phyloP scores from a whole-genome alignment of 1,140 invertebrate species.

The Phenacoccus solenopsis region DNA sequence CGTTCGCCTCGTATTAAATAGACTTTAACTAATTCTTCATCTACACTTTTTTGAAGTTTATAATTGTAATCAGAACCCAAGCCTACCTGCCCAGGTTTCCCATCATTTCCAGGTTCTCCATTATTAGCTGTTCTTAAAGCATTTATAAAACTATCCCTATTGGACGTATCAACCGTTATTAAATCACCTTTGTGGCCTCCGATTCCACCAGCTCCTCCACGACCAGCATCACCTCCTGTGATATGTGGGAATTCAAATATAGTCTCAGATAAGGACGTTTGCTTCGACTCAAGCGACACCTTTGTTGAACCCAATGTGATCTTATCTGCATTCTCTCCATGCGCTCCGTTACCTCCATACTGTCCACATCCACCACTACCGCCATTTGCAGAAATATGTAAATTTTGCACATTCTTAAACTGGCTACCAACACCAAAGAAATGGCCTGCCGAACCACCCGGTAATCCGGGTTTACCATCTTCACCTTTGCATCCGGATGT shows the following conservation, averaged over 20 bases:
- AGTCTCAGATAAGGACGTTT: no score
- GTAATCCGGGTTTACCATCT: not conserved
- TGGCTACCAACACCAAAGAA: constrained; percentile 10
- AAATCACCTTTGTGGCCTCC: no score
- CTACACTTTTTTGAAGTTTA: no score
- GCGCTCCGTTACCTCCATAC: not conserved
- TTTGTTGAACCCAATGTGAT: no score
- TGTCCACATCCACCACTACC: constrained; percentile 10
- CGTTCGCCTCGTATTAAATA: no score
- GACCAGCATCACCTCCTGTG: constrained; percentile 11
- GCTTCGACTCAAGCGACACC: no score
- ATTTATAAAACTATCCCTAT: no score
- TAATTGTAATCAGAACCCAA: not conserved
- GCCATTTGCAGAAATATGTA: constrained; percentile 8
- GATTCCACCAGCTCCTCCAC: constrained; percentile 3
- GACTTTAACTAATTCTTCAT: no score
- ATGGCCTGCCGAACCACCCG: constrained; percentile 3
- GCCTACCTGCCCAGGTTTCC: not conserved
- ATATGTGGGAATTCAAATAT: not conserved
- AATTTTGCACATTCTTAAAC: not conserved
- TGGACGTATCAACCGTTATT: no score
- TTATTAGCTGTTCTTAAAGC: not conserved
- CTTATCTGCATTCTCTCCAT: not conserved
- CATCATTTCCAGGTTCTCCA: no score
- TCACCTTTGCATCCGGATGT: not conserved